Conservation (phyloP, 2,797 vertebrate species). For the Enteromius trimaculatus region DNA sequence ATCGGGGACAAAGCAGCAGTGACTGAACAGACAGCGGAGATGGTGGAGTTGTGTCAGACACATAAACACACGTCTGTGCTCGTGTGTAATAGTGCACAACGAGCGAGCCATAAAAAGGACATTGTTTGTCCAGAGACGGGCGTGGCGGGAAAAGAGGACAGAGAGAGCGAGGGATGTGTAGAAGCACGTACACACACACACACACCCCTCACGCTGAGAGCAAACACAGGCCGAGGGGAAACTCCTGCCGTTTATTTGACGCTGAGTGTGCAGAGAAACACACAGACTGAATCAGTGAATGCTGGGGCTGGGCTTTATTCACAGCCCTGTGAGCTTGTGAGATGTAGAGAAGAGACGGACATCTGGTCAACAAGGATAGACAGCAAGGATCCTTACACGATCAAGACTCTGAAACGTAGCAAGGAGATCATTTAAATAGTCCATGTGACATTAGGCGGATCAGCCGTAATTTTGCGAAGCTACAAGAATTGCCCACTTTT, state of each 20-base stretch:
- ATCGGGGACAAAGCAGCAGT: background rate
- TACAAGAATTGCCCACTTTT: no score
- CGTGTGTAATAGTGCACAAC: conserved; percentile 75
- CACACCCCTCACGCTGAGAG: conserved; percentile 1
- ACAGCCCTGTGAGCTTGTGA: background rate
- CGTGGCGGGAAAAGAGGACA: conserved; percentile 75
- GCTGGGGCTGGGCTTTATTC: background rate
- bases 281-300: background rate
- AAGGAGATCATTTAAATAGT: no score
- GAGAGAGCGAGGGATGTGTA: conserved; percentile 52
- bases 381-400: no score
- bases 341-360: background rate
- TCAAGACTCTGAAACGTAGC: no score
- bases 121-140: conserved; percentile 79
- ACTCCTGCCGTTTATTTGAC: conserved; percentile 33
- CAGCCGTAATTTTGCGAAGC: no score
- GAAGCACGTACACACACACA: conserved; percentile 35
- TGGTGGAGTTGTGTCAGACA: conserved; percentile 62
- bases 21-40: background rate
- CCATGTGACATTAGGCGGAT: no score
- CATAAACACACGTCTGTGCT: conserved; percentile 74
- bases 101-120: conserved; percentile 82
- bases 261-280: conserved; percentile 34
- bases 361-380: no score
- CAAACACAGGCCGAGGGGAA: conserved; percentile 10